Base-by-base conservation (phyloP, 2,797 vertebrate species). In the Mallotus villosus region DNA sequence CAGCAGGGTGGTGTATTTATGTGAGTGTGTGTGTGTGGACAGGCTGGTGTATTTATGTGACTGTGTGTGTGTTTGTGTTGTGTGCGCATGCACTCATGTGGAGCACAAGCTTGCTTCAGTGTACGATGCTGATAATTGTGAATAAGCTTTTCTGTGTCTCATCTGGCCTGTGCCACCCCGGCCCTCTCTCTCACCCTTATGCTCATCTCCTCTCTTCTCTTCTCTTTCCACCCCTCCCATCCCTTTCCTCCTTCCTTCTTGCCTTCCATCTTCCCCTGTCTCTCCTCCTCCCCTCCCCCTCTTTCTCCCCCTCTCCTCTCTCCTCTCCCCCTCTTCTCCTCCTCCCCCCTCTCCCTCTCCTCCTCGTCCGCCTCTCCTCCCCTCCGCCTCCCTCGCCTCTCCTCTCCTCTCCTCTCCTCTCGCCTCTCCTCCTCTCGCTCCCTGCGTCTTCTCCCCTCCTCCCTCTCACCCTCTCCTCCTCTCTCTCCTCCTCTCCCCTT, bases 21-120 rank as follows among this genome's bases (percentile, higher is more conserved):
- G 62, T 59, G 70, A 55, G 46, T 71, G 61, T 64, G 70, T 64
- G 49, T 53, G 70, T 37, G 61, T 58, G 51, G n/a, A n/a, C n/a
- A n/a, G n/a, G n/a, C n/a, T n/a, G n/a, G n/a, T 37, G 63, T 58
- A 58, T 64, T 58, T 55, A 57, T 67, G 64, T 66, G 64, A 24
- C 21, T 29, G 65, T 61, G 59, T 91, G 37, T 5, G 60, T 29
- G 60, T 62, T 16, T 62, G 22, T 27, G 11, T 60, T 60, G 68
- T 53, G 17, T n/a, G 16, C 27, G 34, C 25, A 22, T 27, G 34
- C 19, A 16, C 32, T 5, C 37, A 21, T 62, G 32, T 46, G 60
- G 60, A 12, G n/a, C 22, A 17, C 60, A 1, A 62, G 25, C 22
- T 24, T 49, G 21, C 16, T 37, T 41, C 51, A 53, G 51, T n/a